A percentile compares a stretch with the other conserved stretches of the same genome.
phyloP scores from a whole-genome alignment of 2,797 vertebrate genomes.

The Brotula barbata region DNA sequence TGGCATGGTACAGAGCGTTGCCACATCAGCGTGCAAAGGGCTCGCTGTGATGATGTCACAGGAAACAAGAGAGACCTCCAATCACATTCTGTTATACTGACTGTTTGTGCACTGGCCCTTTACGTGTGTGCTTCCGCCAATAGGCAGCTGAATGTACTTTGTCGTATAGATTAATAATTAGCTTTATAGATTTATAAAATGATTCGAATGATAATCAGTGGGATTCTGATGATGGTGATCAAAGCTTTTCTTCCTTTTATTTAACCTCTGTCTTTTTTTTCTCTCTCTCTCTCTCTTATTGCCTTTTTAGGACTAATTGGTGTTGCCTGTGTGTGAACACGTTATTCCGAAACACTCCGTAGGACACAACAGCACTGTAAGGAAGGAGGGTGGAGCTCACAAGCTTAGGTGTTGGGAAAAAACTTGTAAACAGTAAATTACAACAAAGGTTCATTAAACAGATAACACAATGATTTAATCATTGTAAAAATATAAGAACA shows the following conservation, averaged over 20 bases:
- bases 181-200: conserved; percentile 10
- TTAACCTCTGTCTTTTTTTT: conserved; percentile 22
- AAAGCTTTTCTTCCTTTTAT: conserved; percentile 25
- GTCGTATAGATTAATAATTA: background rate
- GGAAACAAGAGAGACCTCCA: no score
- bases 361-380: conserved; percentile 81
- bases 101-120: conserved; percentile 50
- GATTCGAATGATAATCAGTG: conserved; percentile 2
- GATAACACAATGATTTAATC: no score
- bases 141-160: conserved; percentile 45
- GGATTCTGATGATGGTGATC: conserved; percentile 11
- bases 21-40: conserved; percentile 35
- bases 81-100: conserved; percentile 5
- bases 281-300: conserved; percentile 45
- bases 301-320: conserved; percentile 85
- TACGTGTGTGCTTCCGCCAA: conserved; percentile 21
- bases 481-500: no score
- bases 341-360: conserved; percentile 86
- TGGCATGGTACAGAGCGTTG: conserved; percentile 32
- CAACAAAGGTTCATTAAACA: background rate
- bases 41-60: conserved; percentile 52
- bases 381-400: conserved; percentile 46
- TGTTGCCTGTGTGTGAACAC: conserved; percentile 89
- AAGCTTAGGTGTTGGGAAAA: conserved; percentile 19
- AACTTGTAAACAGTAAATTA: background rate